These are phyloP conservation scores for Arizona elegans DNA, from an alignment of 2,113 vertebrate genomes.

Conservation along the genomic window DNA sequence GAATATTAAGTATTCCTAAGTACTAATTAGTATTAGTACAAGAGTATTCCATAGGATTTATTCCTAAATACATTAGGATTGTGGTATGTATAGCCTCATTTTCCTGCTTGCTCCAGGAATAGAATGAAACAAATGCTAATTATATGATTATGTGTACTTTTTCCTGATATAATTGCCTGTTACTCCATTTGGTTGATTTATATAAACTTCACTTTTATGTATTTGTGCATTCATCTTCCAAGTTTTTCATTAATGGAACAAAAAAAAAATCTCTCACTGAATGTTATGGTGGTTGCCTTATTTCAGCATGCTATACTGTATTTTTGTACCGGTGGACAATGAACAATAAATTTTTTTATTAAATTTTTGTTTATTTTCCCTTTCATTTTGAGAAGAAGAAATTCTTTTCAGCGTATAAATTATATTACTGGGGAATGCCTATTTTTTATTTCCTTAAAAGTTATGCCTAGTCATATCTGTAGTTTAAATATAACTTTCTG, in stretches of 20 bases:
- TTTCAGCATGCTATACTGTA: conserved; percentile 71
- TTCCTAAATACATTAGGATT: not conserved
- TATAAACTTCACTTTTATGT: conserved; percentile 24
- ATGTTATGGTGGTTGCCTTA: conserved; percentile 66
- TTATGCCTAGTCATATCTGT: not conserved
- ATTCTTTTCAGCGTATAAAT: not conserved
- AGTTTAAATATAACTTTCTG: not conserved
- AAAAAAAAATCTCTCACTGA: conserved; percentile 50
- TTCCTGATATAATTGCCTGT: conserved; percentile 38
- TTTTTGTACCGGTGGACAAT: conserved; percentile 71
- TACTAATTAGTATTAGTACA: not conserved
- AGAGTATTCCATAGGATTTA: not conserved
- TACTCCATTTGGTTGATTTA: conserved; percentile 50
- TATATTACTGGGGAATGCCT: conserved; percentile 8
- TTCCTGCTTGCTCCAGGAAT: conserved; percentile 37
- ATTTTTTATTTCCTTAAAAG: conserved; percentile 2
- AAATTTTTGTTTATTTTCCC: conserved; percentile 55
- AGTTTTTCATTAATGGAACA: conserved; percentile 48
- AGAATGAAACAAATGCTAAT: conserved; percentile 57
- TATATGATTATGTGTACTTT: conserved; percentile 32
- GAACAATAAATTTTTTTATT: conserved; percentile 64
- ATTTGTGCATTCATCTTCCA: conserved; percentile 50
- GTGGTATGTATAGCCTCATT: conserved; percentile 28
- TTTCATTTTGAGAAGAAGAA: conserved; percentile 41
- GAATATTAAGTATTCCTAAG: not conserved